Percentiles rank a stretch among this genome's conserved stretches.
phyloP scores from a whole-genome alignment of 1,140 invertebrate genomes.

The Bombus turneri region DNA sequence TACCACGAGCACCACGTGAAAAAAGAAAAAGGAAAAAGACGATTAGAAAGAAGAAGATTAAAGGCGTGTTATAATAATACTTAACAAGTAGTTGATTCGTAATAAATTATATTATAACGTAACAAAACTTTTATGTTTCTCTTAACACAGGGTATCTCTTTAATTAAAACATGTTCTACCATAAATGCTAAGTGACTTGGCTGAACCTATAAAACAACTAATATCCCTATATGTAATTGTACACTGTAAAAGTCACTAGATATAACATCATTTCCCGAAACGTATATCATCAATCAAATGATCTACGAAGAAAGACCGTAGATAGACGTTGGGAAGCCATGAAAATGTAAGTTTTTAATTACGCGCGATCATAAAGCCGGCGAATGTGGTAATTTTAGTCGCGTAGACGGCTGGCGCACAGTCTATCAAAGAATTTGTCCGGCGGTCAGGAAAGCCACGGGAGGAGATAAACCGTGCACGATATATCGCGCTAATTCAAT shows the following conservation, averaged over 20 bases:
- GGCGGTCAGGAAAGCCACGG: conserved; percentile 1
- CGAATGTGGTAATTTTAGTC: neutral
- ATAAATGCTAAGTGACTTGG: too few species aligned
- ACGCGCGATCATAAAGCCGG: neutral
- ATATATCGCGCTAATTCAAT: conserved; percentile 54
- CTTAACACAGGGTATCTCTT: neutral
- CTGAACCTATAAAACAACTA: neutral
- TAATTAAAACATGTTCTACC: neutral
- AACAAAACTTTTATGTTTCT: too few species aligned
- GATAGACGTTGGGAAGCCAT: neutral
- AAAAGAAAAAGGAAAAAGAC: neutral
- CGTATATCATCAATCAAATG: neutral
- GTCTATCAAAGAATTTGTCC: conserved; percentile 51
- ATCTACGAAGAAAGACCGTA: neutral
- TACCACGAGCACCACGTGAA: neutral
- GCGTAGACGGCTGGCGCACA: neutral
- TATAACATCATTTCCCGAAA: neutral
- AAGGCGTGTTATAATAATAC: neutral
- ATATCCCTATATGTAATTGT: neutral
- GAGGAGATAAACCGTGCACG: conserved; percentile 43
- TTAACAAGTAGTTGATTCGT: neutral
- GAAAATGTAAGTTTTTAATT: neutral
- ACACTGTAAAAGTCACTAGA: neutral
- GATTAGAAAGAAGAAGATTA: neutral
- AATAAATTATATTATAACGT: neutral